Evolutionary conservation across 2,888 invertebrate species (phyloP), one percentile per base, ranked within the genome.

Genomic region (Pammene aurita): DNA sequence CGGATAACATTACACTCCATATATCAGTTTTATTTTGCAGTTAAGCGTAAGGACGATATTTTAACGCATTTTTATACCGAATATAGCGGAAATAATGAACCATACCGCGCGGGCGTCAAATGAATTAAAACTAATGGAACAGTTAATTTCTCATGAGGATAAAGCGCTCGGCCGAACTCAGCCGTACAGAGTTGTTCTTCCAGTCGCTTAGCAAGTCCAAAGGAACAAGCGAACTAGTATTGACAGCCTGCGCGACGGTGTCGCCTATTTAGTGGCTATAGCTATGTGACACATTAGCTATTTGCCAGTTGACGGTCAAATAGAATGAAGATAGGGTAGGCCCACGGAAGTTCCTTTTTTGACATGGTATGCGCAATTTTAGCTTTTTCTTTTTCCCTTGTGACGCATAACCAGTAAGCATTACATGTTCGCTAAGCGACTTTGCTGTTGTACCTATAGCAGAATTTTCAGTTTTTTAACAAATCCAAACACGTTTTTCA

Each of bases 81-180:
- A 84, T 82, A 85, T 81, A 84, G 84, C 81, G 81, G 84, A 84
- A 88, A 90, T 89, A 89, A 90, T 88, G 87, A 87, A 88, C 80
- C 80, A 77, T 78, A 70, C 77, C 81, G 80, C 83, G 80, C 80
- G 84, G 81, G 82, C 81, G 85, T 81, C 85, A 83, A 86, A 89
- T 89, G 89, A 91, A 91, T 92, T 91, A 91, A 92, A 92, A 92
- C 90, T 92, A 92, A 92, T 92, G 91, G 91, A 90, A 87, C 88
- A 83, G 86, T 89, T 91, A 91, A 92, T 92, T 92, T 92, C 92
- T 92, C 91, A 88, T 87, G 92, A 91, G 92, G 83, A 89, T 90
- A 88, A 86, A 86, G 83, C 85, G 84, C 78, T 75, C 74, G 73
- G 72, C 72, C 75, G 77, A 82, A 81, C 82, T 84, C 83, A 79